phyloP scores from a whole-genome alignment of 2,113 vertebrate genomes.

The Osmerus eperlanus region DNA sequence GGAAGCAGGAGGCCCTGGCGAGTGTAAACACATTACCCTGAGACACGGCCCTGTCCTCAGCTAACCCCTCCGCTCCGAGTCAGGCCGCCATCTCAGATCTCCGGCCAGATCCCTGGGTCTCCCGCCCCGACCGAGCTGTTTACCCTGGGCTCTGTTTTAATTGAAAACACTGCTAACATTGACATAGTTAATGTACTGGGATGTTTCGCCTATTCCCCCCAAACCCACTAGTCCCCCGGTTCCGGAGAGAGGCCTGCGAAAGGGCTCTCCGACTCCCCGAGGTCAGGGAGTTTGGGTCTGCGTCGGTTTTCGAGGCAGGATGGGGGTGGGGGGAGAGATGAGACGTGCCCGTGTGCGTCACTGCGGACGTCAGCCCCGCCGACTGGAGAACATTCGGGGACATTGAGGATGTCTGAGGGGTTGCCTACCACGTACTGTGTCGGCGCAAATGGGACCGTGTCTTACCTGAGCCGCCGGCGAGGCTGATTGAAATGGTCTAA shows the following conservation, averaged over 20 bases:
- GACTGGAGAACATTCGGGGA: conserved; percentile 15
- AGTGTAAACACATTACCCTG: conserved; percentile 75
- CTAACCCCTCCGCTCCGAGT: conserved; percentile 57
- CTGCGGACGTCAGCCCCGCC: conserved; percentile 27
- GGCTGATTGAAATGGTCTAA: neutral
- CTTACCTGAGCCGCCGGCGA: neutral
- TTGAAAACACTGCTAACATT: conserved; percentile 72
- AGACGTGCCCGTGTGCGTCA: conserved; percentile 17
- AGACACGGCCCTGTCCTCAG: conserved; percentile 65
- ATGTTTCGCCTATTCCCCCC: conserved; percentile 41
- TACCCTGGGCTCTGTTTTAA: conserved; percentile 67
- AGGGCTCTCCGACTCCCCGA: conserved; percentile 22
- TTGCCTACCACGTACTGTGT: conserved; percentile 11
- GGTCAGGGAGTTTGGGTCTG: conserved; percentile 65
- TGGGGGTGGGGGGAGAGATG: conserved; percentile 7
- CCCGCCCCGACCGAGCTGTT: conserved; percentile 55
- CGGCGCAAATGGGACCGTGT: neutral
- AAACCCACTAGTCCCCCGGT: conserved; percentile 19
- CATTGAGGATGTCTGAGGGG: conserved; percentile 28
- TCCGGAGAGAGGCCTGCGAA: conserved; percentile 31
- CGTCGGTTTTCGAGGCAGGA: conserved; percentile 37
- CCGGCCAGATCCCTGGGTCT: conserved; percentile 59
- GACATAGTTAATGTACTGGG: conserved; percentile 68
- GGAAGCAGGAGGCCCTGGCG: conserved; percentile 66
- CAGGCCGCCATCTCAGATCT: conserved; percentile 50